Percentiles rank a stretch among this genome's conserved stretches.
These are phyloP conservation scores for Rhopalosiphum nymphaeae DNA, from an alignment of 2,888 invertebrate species.

Conservation along the genomic window DNA sequence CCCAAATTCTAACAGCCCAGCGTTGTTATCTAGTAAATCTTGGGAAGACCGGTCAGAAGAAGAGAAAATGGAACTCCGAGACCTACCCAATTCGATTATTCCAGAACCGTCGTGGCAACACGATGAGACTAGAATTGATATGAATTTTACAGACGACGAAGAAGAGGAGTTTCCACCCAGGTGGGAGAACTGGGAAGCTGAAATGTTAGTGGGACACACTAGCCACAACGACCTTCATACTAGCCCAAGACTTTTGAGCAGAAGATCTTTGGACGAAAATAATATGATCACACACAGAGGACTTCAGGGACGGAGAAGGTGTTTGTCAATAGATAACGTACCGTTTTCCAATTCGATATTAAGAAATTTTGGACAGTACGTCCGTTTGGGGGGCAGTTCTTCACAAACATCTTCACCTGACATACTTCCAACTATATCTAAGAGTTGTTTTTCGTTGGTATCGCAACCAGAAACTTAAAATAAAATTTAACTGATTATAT, in stretches of 20 bases:
- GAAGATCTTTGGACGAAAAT: constrained; percentile 49
- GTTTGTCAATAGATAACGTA: constrained; percentile 55
- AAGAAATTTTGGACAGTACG: constrained; percentile 60
- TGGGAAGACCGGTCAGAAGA: constrained; percentile 82
- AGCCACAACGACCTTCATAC: constrained; percentile 38
- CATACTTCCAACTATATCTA: constrained; percentile 62
- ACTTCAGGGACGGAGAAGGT: constrained; percentile 45
- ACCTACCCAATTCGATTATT: constrained; percentile 73
- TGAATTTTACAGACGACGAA: constrained; percentile 62
- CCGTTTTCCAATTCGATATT: constrained; percentile 62
- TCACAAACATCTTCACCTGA: constrained; percentile 53
- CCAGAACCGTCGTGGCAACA: constrained; percentile 72
- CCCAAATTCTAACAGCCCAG: background rate
- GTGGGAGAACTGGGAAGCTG: constrained; percentile 61
- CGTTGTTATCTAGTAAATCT: constrained; percentile 70
- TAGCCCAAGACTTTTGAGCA: constrained; percentile 18
- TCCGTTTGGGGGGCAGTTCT: constrained; percentile 48
- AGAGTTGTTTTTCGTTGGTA: constrained; percentile 60
- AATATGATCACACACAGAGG: constrained; percentile 35
- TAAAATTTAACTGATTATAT: background rate
- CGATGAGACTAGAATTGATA: constrained; percentile 70
- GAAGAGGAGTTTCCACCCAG: constrained; percentile 46
- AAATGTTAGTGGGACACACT: constrained; percentile 61
- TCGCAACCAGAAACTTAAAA: constrained; percentile 51
- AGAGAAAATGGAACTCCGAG: constrained; percentile 79